phyloP scores from a whole-genome alignment of 2,113 vertebrate genomes.

The Trachemys scripta region DNA sequence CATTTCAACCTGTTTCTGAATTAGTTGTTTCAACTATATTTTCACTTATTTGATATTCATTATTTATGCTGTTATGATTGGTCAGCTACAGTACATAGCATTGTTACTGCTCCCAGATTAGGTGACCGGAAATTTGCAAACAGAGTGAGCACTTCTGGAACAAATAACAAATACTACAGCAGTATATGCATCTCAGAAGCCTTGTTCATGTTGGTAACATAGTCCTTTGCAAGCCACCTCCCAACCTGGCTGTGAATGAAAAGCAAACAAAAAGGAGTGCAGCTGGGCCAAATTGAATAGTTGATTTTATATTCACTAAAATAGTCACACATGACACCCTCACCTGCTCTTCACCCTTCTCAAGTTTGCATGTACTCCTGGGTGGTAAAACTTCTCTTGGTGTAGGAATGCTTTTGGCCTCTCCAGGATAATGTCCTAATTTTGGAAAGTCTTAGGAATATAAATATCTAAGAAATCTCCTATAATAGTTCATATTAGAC shows the following conservation, averaged over 20 bases:
- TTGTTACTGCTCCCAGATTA: not conserved
- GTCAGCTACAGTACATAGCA: not conserved
- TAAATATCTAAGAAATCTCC: not conserved
- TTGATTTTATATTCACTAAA: not conserved
- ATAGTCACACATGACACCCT: not conserved
- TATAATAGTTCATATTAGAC: not conserved
- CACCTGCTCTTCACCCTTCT: not conserved
- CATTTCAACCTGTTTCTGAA: not conserved
- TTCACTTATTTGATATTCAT: not conserved
- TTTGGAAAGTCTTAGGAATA: not conserved
- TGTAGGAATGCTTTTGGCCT: not conserved
- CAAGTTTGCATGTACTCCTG: not conserved
- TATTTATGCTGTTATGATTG: not conserved
- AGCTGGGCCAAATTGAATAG: not conserved
- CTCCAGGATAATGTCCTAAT: not conserved
- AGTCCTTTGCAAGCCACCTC: not conserved
- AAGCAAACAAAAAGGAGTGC: not conserved
- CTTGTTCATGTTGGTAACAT: not conserved
- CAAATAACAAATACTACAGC: not conserved
- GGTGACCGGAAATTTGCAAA: not conserved
- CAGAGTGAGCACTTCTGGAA: rapidly evolving
- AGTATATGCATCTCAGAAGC: not conserved
- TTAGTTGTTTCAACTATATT: not conserved
- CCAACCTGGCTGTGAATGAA: not conserved
- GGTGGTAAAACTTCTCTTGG: not conserved